Evolutionary conservation across 2,797 vertebrate species (phyloP), one percentile per base, ranked within the genome.

Genomic region (Mareca strepera): DNA sequence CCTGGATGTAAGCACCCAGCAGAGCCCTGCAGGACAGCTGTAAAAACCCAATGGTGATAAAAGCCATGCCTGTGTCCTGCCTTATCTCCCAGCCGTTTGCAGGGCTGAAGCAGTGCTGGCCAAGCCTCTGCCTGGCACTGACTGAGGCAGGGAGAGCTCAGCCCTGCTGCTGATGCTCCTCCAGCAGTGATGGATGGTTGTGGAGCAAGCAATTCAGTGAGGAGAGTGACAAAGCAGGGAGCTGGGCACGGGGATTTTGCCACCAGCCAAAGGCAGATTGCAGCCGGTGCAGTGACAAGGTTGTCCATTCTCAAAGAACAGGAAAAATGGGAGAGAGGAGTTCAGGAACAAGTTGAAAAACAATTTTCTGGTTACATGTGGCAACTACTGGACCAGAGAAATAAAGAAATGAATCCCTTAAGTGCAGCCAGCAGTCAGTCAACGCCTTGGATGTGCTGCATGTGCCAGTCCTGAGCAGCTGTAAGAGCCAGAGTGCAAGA

Each of bases 341-440:
- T 52, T 81, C 67, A 91, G 59, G 16, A 88, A 70, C 52, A 41
- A 0, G 0, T 77, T 16, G 4, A 63, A 90, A 91, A 94, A 41
- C 60, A 79, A 63, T 91, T 88, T 91, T 26, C 56, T 86, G 80
- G 52, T 90, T 96, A 67, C 20, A 25, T 44, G 25, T 76, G 44
- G 74, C 84, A 86, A 17, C 92, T 91, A 86, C 74, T 90, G 80
- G 76, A 90, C 50, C 55, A 76, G 77, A 86, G 75, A 91, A 96
- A 85, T 80, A 90, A 94, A 63, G 68, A 88, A 78, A 63, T 33
- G 28, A 86, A 44, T 70, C 48, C 60, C 2, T 94, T 58, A 78
- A 73, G 60, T 76, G 43, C 55, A 90, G 82, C 66, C 82, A 83
- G 55, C 66, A 44, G 77, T 29, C 64, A 69, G 55, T 44, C 87